phyloP scores from a whole-genome alignment of 2,888 invertebrate genomes.

The Baccha elongata region DNA sequence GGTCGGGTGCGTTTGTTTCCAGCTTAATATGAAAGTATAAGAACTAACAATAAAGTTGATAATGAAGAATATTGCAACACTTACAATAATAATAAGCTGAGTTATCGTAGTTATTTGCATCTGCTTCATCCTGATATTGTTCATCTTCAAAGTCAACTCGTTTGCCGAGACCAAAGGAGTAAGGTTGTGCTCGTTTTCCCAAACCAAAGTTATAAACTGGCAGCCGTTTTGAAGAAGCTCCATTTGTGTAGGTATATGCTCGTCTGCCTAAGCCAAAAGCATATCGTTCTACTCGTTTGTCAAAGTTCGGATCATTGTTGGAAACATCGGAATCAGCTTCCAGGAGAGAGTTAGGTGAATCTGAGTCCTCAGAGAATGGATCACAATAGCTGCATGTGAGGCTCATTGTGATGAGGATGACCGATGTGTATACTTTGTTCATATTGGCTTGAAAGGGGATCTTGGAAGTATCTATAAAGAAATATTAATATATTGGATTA shows the following conservation, averaged over 20 bases:
- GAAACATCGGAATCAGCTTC: slow-evolving; percentile 64
- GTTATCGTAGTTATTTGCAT: slow-evolving; percentile 47
- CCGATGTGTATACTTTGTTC: slow-evolving; percentile 74
- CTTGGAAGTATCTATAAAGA: neutral
- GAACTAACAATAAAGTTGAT: too few relatives aligned
- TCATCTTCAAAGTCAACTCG: slow-evolving; percentile 76
- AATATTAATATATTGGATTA: too few relatives aligned
- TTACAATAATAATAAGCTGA: slow-evolving; percentile 60
- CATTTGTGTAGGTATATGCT: slow-evolving; percentile 82
- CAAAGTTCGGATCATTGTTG: slow-evolving; percentile 75
- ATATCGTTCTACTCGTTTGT: slow-evolving; percentile 86
- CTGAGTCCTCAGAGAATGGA: slow-evolving; percentile 74
- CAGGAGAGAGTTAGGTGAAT: slow-evolving; percentile 38
- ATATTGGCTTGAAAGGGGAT: slow-evolving; percentile 53
- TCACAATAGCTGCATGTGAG: slow-evolving; percentile 77
- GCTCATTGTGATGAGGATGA: slow-evolving; percentile 77
- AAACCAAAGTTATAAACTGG: slow-evolving; percentile 82
- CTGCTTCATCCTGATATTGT: slow-evolving; percentile 66
- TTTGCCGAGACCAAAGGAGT: slow-evolving; percentile 82
- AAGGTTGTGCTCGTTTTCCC: slow-evolving; percentile 81
- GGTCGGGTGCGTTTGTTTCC: slow-evolving; percentile 84
- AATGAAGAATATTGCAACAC: too few relatives aligned
- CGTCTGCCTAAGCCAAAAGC: slow-evolving; percentile 89
- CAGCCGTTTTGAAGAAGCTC: slow-evolving; percentile 81
- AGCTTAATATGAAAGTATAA: slow-evolving; percentile 37